Evolutionary conservation across 2,888 invertebrate genomes (phyloP).

Genomic region (Mellilla xanthometata): DNA sequence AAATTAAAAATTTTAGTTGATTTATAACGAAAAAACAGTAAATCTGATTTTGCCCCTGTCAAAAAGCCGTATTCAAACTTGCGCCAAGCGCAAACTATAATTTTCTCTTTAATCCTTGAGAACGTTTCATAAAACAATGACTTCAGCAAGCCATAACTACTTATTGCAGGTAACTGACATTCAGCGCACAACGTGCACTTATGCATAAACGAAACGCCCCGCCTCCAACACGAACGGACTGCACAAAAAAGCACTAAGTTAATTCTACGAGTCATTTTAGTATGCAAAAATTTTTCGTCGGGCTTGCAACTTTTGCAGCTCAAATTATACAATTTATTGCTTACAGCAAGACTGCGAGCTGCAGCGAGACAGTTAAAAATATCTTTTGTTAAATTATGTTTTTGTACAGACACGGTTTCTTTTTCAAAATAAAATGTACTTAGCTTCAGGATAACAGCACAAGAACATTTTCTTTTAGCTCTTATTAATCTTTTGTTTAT

Average conservation of each 20-base stretch:
- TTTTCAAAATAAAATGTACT: not conserved
- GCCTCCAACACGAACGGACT: slow-evolving; percentile 11
- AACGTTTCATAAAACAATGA: not conserved
- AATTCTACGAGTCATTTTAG: slow-evolving; percentile 19
- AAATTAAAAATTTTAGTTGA: too few species aligned
- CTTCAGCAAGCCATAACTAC: not conserved
- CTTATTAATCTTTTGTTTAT: too few species aligned
- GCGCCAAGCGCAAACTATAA: too few species aligned
- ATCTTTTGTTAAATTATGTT: slow-evolving; percentile 5
- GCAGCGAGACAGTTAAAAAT: slow-evolving; percentile 11
- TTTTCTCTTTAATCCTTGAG: too few species aligned
- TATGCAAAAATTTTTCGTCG: slow-evolving; percentile 22
- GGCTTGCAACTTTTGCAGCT: slow-evolving; percentile 19
- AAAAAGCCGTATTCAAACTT: too few species aligned
- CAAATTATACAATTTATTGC: slow-evolving; percentile 21
- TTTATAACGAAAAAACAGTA: too few species aligned
- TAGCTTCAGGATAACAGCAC: too few species aligned
- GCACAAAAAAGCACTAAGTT: slow-evolving; percentile 18
- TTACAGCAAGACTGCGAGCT: slow-evolving; percentile 6
- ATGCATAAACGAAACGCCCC: slow-evolving; percentile 14
- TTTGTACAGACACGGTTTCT: not conserved
- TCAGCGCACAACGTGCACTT: slow-evolving; percentile 3
- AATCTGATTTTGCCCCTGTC: too few species aligned
- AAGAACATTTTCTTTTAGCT: too few species aligned
- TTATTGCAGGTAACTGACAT: slow-evolving; percentile 8